phyloP scores from a whole-genome alignment of 64 coral and sea anemone genomes.

The Actinia tenebrosa region DNA sequence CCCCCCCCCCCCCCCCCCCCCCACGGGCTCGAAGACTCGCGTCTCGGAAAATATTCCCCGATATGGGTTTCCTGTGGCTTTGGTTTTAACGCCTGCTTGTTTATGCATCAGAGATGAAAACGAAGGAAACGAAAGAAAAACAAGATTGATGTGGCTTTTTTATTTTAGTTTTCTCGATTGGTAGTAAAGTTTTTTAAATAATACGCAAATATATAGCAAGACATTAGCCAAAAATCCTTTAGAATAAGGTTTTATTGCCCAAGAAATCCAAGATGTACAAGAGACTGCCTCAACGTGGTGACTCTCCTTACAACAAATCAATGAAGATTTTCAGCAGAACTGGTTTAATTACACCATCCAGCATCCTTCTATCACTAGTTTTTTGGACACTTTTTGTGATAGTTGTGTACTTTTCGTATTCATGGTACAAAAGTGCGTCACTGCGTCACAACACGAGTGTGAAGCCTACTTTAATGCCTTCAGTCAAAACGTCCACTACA shows the following conservation, averaged over 20 bases:
- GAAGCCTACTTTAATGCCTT: not conserved
- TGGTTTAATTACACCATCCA: conserved; percentile 19
- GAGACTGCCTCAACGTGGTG: not conserved
- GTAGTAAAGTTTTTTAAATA: not conserved
- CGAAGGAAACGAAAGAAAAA: not conserved
- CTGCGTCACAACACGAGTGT: not conserved
- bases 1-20: not conserved
- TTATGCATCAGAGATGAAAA: not conserved
- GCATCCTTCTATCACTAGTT: not conserved
- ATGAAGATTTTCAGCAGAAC: conserved; percentile 24
- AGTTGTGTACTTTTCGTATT: conserved; percentile 14
- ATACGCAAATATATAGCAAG: not conserved
- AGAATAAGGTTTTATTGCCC: not conserved
- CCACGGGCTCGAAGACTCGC: not conserved
- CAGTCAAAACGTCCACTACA: not conserved
- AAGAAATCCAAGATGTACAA: not conserved
- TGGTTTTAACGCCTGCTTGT: conserved; percentile 1
- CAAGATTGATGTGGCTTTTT: not conserved
- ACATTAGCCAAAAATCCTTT: not conserved
- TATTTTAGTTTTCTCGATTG: not conserved
- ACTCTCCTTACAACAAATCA: not conserved
- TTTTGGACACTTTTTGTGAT: conserved; percentile 18
- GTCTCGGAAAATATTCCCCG: not conserved
- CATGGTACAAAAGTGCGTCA: not conserved
- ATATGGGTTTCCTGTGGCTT: not conserved